Base-by-base conservation (phyloP, 1,140 invertebrate genomes). In the Calephelis nemesis region DNA sequence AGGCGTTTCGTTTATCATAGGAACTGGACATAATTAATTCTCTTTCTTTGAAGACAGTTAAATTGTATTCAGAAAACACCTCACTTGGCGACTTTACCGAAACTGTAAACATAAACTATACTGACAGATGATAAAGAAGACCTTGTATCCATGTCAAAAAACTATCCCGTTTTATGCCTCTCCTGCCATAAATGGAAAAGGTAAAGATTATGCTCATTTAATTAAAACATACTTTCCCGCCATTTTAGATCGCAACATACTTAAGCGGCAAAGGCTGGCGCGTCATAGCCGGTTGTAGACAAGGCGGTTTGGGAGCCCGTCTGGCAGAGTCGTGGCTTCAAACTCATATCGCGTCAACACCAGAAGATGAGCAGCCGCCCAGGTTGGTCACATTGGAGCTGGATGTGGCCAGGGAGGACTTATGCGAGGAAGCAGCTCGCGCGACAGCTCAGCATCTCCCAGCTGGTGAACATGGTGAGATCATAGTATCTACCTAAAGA, bases 341-440 rank as follows among this genome's bases (percentile, higher is more conserved):
- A 82, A 93, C 84, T 77, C 94, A 83, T 82, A 94, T 87, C 80
- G 95, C 87, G 78, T 89, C 73, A 76, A 93, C 84, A 1, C 77
- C 92, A 47, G 87, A 93, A 62, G 85, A 91, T 74, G 82, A 88
- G 69, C 79, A 87, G 9, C 89, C 87, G 71, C 90, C 91, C 52
- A 87, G 92, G 49, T 93, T 96, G 50, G 93, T 95, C 52, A 94
- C 95, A 5, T 86, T 97, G 71, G 94, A 95, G 50, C 79, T 97
- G 71, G 96, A 97, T 81, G 95, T 96, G 2, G 96, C 96, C 0
- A 92, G 96, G 30, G 96, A 97, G 87, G 96, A 97, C 81, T 92
- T 96, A 72, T 84, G 97, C 49, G 95, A 95, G 70, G 95, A 96
- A 87, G 95, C 96, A 7, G 95, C 96, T 12, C 94, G 95, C 67